Evolutionary conservation across 35 echinoderm and acorn worm species (phyloP).

Genomic region (Apostichopus parvimensis): DNA sequence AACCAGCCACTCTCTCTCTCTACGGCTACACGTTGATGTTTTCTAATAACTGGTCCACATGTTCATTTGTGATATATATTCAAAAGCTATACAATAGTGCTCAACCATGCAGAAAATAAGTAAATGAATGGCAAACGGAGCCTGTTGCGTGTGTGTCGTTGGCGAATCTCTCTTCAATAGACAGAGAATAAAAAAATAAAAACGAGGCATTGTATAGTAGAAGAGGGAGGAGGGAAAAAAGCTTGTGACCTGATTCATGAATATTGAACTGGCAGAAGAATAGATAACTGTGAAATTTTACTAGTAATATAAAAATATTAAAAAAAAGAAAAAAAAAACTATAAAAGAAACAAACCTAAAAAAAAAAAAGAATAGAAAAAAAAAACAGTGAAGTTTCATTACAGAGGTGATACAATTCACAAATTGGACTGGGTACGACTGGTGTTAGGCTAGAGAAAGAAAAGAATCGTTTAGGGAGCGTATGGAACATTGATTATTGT

Average conservation of each 20-base stretch:
- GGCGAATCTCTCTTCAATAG: slow-evolving; percentile 28
- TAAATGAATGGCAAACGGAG: slow-evolving; percentile 30
- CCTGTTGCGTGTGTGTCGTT: slow-evolving; percentile 47
- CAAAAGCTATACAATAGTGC: slow-evolving; percentile 35
- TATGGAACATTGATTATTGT: background rate
- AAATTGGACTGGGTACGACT: background rate
- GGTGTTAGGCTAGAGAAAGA: background rate
- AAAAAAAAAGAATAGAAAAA: background rate
- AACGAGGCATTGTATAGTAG: slow-evolving; percentile 21
- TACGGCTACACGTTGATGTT: slow-evolving; percentile 35
- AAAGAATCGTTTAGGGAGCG: slow-evolving; percentile 1
- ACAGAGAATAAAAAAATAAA: too few species aligned
- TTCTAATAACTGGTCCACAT: slow-evolving; percentile 55
- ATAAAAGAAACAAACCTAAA: background rate
- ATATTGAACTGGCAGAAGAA: slow-evolving; percentile 53
- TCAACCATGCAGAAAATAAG: slow-evolving; percentile 58
- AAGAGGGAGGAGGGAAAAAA: slow-evolving; percentile 38
- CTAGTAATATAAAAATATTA: background rate
- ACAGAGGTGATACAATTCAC: slow-evolving; percentile 6
- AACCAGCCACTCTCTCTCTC: background rate
- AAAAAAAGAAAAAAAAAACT: background rate
- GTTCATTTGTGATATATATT: slow-evolving; percentile 52
- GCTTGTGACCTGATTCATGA: slow-evolving; percentile 49
- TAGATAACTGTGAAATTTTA: slow-evolving; percentile 25
- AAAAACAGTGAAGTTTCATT: background rate